Evolutionary conservation across 2,113 vertebrate species (phyloP), one percentile per base, ranked within the genome.

Genomic region (Paradoxurus hermaphroditus): DNA sequence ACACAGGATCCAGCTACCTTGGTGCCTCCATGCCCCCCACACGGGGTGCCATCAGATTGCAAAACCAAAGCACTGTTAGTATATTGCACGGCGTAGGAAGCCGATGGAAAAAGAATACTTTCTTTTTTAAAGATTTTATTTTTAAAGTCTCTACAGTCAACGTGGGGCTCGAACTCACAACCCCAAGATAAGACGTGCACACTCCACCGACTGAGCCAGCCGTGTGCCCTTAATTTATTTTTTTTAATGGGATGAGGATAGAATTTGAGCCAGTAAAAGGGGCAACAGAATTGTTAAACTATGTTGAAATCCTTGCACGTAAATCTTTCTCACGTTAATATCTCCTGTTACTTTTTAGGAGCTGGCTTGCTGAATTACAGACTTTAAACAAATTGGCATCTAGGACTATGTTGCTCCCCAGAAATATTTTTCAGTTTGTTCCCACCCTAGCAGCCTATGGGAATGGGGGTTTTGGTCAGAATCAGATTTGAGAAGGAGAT

Each of bases 1-100:
- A 18, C 14, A 0, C 0, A 70, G 53, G 16, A 14, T 25, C 18
- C 23, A 51, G 51, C 31, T 65, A 16, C 49, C 25, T 3, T 27
- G 18, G 1, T 0, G 9, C 19, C 21, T 59, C 72, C 1, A 0
- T 5, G 23, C 29, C n/a, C 7, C 62, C 0, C n/a, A 10, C 41
- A 1, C 53, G 39, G 4, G 4, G 1, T 29, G 14, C 73, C 25
- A 6, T 34, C 31, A 73, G 44, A 8, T 83, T 86, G n/a, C 46
- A 53, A n/a, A 62, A 73, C 11, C 34, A n/a, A 29, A 72, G 36
- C 19, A 34, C 18, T 70, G 18, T 59, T n/a, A 16, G 29, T 90
- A 10, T 68, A 0, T 68, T 67, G 7, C 31, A 39, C 62, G 59
- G 41, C 29, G 63, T 39, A 86, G 72, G 25, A 96, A 95, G 65